These are phyloP conservation scores for Plebejus argus DNA, from an alignment of 2,888 invertebrate genomes.

Conservation along the genomic window DNA sequence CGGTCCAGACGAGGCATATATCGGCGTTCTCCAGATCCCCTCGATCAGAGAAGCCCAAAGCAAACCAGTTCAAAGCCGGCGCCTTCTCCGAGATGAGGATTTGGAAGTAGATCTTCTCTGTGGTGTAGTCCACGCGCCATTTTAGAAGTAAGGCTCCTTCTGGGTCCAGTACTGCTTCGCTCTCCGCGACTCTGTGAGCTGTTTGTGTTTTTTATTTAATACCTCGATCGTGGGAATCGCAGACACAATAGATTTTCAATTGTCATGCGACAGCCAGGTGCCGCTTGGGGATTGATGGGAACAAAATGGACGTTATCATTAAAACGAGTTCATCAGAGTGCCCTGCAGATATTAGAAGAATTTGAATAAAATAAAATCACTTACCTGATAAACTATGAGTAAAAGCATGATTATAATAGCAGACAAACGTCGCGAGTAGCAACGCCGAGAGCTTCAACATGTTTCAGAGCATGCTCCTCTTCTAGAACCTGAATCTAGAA, in stretches of 20 bases:
- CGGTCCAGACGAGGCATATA: conserved; percentile 90
- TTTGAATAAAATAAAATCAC: background rate
- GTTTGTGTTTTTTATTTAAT: conserved; percentile 27
- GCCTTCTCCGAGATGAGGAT: conserved; percentile 72
- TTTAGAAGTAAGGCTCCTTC: conserved; percentile 63
- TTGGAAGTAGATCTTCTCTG: conserved; percentile 69
- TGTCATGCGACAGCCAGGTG: no score
- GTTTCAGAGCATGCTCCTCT: conserved; percentile 35
- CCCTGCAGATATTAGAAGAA: no score
- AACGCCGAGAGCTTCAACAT: conserved; percentile 48
- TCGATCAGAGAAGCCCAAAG: conserved; percentile 92
- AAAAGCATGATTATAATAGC: conserved; percentile 56
- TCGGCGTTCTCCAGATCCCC: conserved; percentile 88
- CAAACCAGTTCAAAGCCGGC: conserved; percentile 86
- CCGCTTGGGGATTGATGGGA: no score
- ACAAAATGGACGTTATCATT: no score
- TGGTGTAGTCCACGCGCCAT: conserved; percentile 66
- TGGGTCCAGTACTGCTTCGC: conserved; percentile 69
- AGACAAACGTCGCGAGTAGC: conserved; percentile 54
- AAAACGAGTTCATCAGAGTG: no score
- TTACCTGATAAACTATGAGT: conserved; percentile 53
- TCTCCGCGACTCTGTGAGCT: conserved; percentile 59
- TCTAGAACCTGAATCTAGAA: background rate
- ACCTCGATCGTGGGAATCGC: no score
- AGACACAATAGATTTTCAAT: no score